Conservation (phyloP, 2,113 vertebrate species). For the Paraplagusia blochii region DNA sequence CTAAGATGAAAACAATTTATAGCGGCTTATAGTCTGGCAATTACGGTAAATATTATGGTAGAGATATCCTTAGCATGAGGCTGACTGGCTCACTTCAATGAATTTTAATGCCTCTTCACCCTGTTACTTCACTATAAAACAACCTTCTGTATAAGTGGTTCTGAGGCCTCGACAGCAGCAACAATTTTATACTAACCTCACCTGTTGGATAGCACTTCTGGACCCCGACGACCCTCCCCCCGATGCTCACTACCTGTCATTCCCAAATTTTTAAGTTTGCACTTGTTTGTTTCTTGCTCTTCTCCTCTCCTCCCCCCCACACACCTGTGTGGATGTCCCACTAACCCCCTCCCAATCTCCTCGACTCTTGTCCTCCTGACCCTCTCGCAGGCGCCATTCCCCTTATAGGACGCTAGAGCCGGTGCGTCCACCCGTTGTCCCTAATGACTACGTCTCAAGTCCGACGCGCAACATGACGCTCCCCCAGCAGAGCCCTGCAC, state of each 20-base stretch:
- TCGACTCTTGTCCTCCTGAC: conserved; percentile 50
- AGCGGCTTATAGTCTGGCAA: no score
- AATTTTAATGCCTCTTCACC: no score
- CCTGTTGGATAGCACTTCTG: conserved; percentile 16
- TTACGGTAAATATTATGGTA: no score
- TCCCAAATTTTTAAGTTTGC: conserved; percentile 69
- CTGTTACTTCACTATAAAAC: no score
- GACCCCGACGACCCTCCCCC: conserved; percentile 40
- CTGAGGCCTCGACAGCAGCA: conserved; percentile 9
- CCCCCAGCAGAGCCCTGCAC: conserved; percentile 93
- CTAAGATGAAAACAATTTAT: no score
- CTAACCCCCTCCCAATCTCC: background rate
- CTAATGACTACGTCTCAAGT: conserved; percentile 98
- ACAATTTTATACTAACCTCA: background rate
- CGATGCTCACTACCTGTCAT: conserved; percentile 53
- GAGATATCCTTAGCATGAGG: no score
- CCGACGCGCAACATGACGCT: conserved; percentile 93
- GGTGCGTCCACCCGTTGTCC: conserved; percentile 97
- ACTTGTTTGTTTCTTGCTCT: conserved; percentile 67
- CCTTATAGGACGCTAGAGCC: conserved; percentile 98
- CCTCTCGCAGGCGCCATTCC: conserved; percentile 92
- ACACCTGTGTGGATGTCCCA: conserved; percentile 56
- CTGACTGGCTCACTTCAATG: no score
- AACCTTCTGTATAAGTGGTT: background rate
- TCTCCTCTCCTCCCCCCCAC: conserved; percentile 25